Percentiles rank a stretch among this genome's conserved stretches.
phyloP scores from a whole-genome alignment of 2,113 vertebrate species.

The Lophura nycthemera region DNA sequence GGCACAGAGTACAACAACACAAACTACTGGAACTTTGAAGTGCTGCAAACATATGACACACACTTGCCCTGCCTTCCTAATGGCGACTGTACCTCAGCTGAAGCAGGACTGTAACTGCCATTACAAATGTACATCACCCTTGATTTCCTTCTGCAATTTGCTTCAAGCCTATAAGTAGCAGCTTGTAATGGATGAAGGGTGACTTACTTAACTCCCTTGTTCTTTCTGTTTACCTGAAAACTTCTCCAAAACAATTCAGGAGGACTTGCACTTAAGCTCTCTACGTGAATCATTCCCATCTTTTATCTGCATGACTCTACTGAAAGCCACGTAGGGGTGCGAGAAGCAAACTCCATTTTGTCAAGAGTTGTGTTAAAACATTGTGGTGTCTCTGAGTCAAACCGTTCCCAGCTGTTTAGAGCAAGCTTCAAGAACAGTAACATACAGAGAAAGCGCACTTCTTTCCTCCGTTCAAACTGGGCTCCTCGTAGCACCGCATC shows the following conservation, averaged over 20 bases:
- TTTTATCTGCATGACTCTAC: background rate
- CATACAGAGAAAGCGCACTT: background rate
- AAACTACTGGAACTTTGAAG: background rate
- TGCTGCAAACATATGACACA: background rate
- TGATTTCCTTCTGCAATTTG: background rate
- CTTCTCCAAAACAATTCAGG: background rate
- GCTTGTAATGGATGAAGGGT: background rate
- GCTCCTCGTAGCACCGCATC: rapidly evolving
- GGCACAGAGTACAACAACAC: background rate
- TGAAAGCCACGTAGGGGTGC: background rate
- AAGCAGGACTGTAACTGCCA: background rate
- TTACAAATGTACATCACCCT: rapidly evolving
- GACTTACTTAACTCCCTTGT: background rate
- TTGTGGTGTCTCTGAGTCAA: background rate
- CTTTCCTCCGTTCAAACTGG: background rate
- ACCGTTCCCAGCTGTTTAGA: background rate
- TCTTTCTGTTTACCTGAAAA: background rate
- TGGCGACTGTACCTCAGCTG: rapidly evolving
- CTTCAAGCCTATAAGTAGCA: background rate
- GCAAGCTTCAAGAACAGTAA: background rate
- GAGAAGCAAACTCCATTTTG: background rate
- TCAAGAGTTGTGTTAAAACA: background rate
- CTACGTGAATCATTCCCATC: background rate
- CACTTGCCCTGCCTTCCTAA: background rate
- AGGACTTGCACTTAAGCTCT: background rate